phyloP scores from a whole-genome alignment of 2,113 vertebrate genomes.

The Donacobius atricapilla region DNA sequence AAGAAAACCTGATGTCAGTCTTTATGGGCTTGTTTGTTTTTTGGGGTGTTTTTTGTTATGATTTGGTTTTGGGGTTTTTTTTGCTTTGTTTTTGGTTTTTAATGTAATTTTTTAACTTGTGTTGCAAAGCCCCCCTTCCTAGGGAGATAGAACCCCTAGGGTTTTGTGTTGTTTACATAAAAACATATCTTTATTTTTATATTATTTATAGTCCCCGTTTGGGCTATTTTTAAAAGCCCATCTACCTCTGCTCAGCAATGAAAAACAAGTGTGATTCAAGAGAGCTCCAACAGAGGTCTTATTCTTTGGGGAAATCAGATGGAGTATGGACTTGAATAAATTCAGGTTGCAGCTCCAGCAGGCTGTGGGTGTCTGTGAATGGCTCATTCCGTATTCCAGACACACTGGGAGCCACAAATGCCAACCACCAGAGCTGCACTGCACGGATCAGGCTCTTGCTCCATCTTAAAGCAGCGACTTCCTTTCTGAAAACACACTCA shows the following conservation, averaged over 20 bases:
- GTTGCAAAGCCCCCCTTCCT: too few species aligned
- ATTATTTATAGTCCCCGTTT: background rate
- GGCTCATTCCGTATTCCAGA: conserved; percentile 75
- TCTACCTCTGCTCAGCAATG: conserved; percentile 74
- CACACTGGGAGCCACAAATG: conserved; percentile 72
- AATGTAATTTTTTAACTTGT: too few species aligned
- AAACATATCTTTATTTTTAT: background rate
- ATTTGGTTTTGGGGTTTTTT: too few species aligned
- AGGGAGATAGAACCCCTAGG: too few species aligned
- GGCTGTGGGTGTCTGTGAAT: conserved; percentile 78
- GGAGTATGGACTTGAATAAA: conserved; percentile 76
- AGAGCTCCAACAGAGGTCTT: conserved; percentile 78
- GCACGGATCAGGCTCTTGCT: background rate
- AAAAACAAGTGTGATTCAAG: conserved; percentile 83
- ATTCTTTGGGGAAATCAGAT: conserved; percentile 83
- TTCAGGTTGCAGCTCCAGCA: conserved; percentile 65
- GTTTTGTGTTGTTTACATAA: background rate
- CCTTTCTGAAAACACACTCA: background rate
- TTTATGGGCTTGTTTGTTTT: background rate
- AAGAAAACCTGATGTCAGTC: background rate
- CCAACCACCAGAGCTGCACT: conserved; percentile 7
- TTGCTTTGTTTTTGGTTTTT: too few species aligned
- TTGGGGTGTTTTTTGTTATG: background rate
- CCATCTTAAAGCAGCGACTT: background rate
- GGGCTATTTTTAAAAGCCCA: conserved; percentile 66